Conservation (phyloP, 2,888 invertebrate species). For the Trichopria drosophilae region DNA sequence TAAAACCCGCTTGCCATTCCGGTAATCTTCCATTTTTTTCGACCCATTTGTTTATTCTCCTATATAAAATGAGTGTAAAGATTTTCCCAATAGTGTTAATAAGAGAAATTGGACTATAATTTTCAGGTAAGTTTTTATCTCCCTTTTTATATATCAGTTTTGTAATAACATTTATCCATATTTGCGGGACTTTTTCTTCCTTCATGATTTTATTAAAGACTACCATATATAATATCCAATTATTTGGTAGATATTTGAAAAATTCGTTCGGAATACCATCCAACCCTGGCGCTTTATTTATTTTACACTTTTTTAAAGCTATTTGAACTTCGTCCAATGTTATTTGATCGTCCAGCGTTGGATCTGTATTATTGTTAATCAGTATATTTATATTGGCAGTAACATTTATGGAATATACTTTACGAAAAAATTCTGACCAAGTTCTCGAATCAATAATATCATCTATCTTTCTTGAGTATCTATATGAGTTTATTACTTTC, state of each 20-base stretch:
- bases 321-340: not conserved
- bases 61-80: slow-evolving; percentile 28
- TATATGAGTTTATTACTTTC: not conserved
- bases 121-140: slow-evolving; percentile 27
- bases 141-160: slow-evolving; percentile 30
- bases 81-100: slow-evolving; percentile 32
- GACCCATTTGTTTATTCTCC: slow-evolving; percentile 27
- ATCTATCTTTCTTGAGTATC: not conserved
- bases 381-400: not conserved
- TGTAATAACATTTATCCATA: slow-evolving; percentile 22
- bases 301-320: slow-evolving; percentile 3
- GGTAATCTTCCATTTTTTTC: slow-evolving; percentile 28
- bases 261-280: slow-evolving; percentile 11
- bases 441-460: not conserved
- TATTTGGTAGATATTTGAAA: slow-evolving; percentile 1
- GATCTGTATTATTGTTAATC: not conserved
- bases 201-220: slow-evolving; percentile 32
- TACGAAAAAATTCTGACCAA: not conserved
- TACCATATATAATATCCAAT: slow-evolving; percentile 3
- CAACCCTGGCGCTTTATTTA: slow-evolving; percentile 9
- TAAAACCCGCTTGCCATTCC: slow-evolving; percentile 35
- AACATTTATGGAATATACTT: not conserved
- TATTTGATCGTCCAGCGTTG: slow-evolving; percentile 2
- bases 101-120: slow-evolving; percentile 34
- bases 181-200: slow-evolving; percentile 25